phyloP scores from a whole-genome alignment of 2,113 vertebrate species.

The Cephalophus harveyi region DNA sequence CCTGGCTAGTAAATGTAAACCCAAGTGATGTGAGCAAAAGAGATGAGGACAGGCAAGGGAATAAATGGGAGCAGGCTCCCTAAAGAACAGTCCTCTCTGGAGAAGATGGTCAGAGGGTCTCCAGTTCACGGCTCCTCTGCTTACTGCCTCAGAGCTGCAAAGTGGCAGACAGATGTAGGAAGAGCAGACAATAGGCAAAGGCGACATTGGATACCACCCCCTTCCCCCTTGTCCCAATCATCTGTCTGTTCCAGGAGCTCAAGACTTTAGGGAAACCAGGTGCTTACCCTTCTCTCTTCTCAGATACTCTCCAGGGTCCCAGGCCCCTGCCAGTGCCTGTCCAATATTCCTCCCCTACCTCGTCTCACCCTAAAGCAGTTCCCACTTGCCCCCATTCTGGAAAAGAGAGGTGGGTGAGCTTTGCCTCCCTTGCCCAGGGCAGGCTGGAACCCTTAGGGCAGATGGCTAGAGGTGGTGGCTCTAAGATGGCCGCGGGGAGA shows the following conservation, averaged over 20 bases:
- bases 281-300: background rate
- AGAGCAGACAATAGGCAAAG: background rate
- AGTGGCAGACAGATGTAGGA: background rate
- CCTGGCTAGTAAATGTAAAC: background rate
- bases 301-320: background rate
- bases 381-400: background rate
- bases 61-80: background rate
- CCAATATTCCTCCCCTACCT: background rate
- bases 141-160: background rate
- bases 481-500: conserved; percentile 15
- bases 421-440: background rate
- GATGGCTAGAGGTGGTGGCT: background rate
- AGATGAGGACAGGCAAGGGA: background rate
- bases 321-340: background rate
- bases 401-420: background rate
- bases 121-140: background rate
- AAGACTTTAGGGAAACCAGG: conserved; percentile 6
- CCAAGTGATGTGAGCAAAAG: background rate
- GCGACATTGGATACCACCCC: background rate
- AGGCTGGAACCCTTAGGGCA: background rate
- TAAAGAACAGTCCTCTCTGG: background rate
- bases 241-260: background rate
- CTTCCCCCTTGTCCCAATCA: background rate
- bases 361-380: background rate
- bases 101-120: background rate